phyloP scores from a whole-genome alignment of 2,888 invertebrate species.

The Chironomus riparius region DNA sequence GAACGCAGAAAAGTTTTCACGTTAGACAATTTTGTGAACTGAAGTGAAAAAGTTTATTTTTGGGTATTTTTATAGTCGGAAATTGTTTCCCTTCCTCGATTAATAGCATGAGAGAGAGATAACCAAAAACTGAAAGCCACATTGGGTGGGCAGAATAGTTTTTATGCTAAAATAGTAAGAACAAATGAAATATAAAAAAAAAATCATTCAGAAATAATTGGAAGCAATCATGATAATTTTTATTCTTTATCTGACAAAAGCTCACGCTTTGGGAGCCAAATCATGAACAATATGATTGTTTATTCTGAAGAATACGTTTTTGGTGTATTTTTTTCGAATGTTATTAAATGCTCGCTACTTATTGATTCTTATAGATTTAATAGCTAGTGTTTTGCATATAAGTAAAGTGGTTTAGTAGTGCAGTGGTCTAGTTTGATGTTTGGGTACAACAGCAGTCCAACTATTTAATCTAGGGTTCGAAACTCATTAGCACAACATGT shows the following conservation, averaged over 20 bases:
- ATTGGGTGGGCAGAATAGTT: background rate
- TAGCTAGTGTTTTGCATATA: no score
- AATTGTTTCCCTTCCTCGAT: background rate
- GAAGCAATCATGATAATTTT: background rate
- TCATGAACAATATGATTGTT: background rate
- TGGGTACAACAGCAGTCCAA: no score
- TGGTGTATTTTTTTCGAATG: background rate
- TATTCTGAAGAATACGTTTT: background rate
- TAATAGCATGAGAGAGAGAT: background rate
- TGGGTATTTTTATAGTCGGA: background rate
- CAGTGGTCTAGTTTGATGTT: no score
- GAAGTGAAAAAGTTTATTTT: background rate
- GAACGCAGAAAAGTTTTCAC: background rate
- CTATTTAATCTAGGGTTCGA: no score
- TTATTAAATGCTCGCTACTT: background rate
- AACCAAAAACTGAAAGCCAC: constrained; percentile 17
- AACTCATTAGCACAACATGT: no score
- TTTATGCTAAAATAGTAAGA: background rate
- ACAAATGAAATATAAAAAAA: background rate
- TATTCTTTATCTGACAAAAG: background rate
- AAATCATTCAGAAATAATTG: background rate
- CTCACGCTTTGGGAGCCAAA: no score
- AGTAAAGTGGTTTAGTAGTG: no score
- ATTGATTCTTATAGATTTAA: no score
- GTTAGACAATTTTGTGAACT: background rate